Conservation (phyloP, 1,140 invertebrate species). For the Melitaea cinxia region DNA sequence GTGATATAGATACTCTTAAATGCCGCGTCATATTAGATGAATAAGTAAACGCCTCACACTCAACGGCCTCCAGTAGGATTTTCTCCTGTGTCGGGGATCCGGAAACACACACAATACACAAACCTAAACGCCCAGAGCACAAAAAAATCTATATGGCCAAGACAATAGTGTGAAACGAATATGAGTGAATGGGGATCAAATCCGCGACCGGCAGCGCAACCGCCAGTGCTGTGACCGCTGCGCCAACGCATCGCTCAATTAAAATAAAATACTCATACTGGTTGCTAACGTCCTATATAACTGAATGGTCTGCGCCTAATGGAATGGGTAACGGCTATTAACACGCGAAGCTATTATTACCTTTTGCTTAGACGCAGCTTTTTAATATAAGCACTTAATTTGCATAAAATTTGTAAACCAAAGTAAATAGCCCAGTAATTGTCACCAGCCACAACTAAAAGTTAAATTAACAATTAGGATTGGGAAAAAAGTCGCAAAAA, state of each 20-base stretch:
- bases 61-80: no score
- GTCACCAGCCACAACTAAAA: not conserved
- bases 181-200: no score
- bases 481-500: not conserved
- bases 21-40: no score
- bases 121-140: no score
- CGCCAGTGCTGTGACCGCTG: no score
- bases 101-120: no score
- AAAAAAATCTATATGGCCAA: no score
- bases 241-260: slow-evolving; percentile 24
- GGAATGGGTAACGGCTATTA: slow-evolving; percentile 22
- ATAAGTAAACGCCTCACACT: no score
- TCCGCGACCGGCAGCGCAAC: no score
- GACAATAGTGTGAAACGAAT: no score
- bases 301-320: slow-evolving; percentile 17
- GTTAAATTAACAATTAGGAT: not conserved
- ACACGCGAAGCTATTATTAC: slow-evolving; percentile 12
- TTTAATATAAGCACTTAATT: not conserved
- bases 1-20: no score
- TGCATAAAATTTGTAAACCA: not conserved
- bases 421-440: not conserved
- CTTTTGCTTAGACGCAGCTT: not conserved
- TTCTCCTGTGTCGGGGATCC: no score
- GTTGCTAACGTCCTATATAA: slow-evolving; percentile 24
- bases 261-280: slow-evolving; percentile 19